Percentiles rank a stretch among this genome's conserved stretches.
phyloP scores from a whole-genome alignment of 2,888 invertebrate genomes.

The Epinotia ramella region DNA sequence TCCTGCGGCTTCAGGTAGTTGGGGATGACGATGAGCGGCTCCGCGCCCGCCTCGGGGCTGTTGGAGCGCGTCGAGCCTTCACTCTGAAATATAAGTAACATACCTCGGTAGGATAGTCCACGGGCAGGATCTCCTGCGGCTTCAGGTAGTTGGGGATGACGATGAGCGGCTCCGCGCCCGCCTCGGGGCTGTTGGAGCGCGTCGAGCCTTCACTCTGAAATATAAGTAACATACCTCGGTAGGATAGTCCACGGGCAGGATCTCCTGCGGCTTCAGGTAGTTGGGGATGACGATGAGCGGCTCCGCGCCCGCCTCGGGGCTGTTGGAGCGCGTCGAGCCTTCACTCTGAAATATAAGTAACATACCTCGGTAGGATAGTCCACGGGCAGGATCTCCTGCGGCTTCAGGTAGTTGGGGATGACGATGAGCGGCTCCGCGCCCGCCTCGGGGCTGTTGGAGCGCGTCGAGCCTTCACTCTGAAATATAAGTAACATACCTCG shows the following conservation, averaged over 20 bases:
- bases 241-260: constrained; percentile 47
- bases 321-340: constrained; percentile 51
- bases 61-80: constrained; percentile 51
- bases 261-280: constrained; percentile 54
- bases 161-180: constrained; percentile 59
- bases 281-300: constrained; percentile 69
- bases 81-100: no score
- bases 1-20: constrained; percentile 55
- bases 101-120: constrained; percentile 49
- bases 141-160: constrained; percentile 65
- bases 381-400: constrained; percentile 47
- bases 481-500: no score
- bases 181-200: constrained; percentile 54
- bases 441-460: constrained; percentile 54
- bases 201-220: constrained; percentile 48
- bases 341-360: no score
- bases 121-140: constrained; percentile 46
- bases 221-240: constrained; percentile 49
- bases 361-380: constrained; percentile 48
- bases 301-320: constrained; percentile 52
- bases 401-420: constrained; percentile 61
- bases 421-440: constrained; percentile 63
- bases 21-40: constrained; percentile 69
- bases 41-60: constrained; percentile 51
- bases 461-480: constrained; percentile 49